Evolutionary conservation across 1,140 invertebrate species (phyloP).

Genomic region (Fopius arisanus): DNA sequence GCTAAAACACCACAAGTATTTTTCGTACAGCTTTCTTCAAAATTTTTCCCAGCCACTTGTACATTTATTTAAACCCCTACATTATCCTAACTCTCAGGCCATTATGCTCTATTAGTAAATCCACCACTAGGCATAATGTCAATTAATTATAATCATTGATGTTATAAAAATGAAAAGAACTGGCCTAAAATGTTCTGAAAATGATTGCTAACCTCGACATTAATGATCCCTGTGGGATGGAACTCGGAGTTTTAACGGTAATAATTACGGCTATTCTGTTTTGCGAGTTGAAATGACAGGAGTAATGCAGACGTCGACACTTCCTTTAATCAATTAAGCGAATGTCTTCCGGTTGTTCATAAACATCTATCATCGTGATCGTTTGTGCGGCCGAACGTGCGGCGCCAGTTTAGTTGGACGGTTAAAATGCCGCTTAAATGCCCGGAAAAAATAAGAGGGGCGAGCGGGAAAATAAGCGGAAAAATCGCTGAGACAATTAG

Average conservation of each 20-base stretch:
- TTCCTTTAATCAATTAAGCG: constrained; percentile 3
- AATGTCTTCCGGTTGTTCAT: neutral
- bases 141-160: too few relatives aligned
- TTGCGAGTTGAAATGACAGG: neutral
- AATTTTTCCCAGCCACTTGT: too few relatives aligned
- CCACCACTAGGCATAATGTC: too few relatives aligned
- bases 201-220: too few relatives aligned
- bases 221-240: too few relatives aligned
- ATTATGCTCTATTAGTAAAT: too few relatives aligned
- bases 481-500: constrained; percentile 4
- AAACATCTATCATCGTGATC: neutral
- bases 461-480: neutral
- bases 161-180: too few relatives aligned
- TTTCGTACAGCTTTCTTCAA: neutral
- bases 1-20: neutral
- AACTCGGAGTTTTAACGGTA: neutral
- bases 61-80: too few relatives aligned
- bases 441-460: neutral
- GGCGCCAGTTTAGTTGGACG: neutral
- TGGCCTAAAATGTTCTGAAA: too few relatives aligned
- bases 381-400: neutral
- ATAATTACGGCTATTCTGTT: neutral
- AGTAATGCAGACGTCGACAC: neutral
- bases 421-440: neutral
- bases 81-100: too few relatives aligned